Evolutionary conservation across 2,797 vertebrate species (phyloP), one percentile per base, ranked within the genome.

Genomic region (Sebastes taczanowskii): DNA sequence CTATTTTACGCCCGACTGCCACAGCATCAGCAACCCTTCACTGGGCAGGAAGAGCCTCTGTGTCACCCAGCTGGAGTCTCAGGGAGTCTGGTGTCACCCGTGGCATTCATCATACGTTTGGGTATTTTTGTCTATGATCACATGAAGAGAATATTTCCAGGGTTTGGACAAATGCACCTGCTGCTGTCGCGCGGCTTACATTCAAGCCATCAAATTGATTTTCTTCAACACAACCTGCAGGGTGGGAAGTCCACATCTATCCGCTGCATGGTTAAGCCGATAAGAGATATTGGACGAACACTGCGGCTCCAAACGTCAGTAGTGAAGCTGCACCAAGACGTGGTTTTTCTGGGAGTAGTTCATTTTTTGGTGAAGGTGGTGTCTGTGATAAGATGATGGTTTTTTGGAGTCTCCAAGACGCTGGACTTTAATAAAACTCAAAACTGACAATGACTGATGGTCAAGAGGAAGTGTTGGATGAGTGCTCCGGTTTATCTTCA

Each of bases 1-100:
- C 74, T 65, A 69, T 81, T 85, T 83, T 60, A 60, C 30, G 72
- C 46, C 70, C 46, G 69, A 83, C 25, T 72, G 55, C 80, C 16
- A 1, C 60, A 69, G 65, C 56, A 79, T 87, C 71, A 85, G 78
- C 63, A 72, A 68, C 73, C 80, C 76, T 74, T 34, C 66, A 22
- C 38, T 82, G 76, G 77, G 73, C 82, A 79, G 35, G 52, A 27
- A 60, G 56, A 53, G 32, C 76, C 59, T 62, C 55, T 18, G 79
- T 75, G 42, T 53, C 55, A 68, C 49, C 56, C 30, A 55, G 71
- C 65, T 58, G 63, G n/a, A 70, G 56, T 11, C 25, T 71, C 75
- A 38, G 49, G 6, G 14, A 65, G 52, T 1, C 61, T n/a, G 5
- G 35, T 27, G 72, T 74, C 65, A 71, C 65, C 7, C 7, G 13